Conservation (phyloP, 1,140 invertebrate species). For the Brachionus rubens region DNA sequence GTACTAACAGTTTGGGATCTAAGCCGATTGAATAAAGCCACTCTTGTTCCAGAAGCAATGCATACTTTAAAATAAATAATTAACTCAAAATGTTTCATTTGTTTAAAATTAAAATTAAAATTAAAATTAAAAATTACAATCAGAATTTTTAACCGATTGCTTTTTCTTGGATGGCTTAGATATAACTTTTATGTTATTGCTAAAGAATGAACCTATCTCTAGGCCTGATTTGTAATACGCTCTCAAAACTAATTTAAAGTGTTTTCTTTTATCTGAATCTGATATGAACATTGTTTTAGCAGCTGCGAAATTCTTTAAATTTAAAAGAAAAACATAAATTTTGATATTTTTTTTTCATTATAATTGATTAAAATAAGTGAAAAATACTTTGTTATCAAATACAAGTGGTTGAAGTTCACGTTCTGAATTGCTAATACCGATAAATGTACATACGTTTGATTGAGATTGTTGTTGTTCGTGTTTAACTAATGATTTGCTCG, state of each 20-base stretch:
- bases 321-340: too few relatives aligned
- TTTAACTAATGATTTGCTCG: background rate
- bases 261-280: constrained; percentile 97
- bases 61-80: constrained; percentile 65
- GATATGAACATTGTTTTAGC: constrained; percentile 98
- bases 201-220: constrained; percentile 96
- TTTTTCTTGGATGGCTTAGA: constrained; percentile 99
- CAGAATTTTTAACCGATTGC: constrained; percentile 96
- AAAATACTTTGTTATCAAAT: constrained; percentile 39
- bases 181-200: constrained; percentile 98
- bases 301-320: constrained; percentile 61
- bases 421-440: constrained; percentile 44
- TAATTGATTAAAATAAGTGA: too few relatives aligned
- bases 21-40: constrained; percentile 89
- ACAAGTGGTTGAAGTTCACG: constrained; percentile 21
- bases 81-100: background rate
- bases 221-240: constrained; percentile 94
- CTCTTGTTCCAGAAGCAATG: constrained; percentile 97
- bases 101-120: background rate
- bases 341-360: too few relatives aligned
- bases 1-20: constrained; percentile 98
- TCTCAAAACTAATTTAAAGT: constrained; percentile 97
- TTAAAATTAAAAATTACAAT: constrained; percentile 62
- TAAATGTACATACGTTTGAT: constrained; percentile 40
- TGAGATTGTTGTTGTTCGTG: constrained; percentile 1